These are phyloP conservation scores for Galaxea fascicularis DNA, from an alignment of 92 coral and sea anemone species.

Conservation along the genomic window DNA sequence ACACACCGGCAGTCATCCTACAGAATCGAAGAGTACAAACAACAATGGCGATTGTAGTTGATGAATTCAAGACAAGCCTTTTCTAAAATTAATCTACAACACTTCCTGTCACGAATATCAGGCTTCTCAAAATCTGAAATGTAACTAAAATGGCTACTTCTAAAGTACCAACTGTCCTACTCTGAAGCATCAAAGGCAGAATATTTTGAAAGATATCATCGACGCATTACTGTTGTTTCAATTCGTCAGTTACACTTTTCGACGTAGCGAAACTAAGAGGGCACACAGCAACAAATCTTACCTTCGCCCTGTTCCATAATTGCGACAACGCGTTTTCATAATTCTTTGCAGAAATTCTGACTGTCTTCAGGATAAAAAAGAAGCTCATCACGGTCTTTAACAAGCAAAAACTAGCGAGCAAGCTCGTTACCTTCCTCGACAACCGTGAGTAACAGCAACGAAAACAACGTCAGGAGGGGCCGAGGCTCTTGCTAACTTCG, in stretches of 20 bases:
- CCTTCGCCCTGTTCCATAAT: constrained; percentile 80
- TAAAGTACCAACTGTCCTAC: not conserved
- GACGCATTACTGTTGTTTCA: constrained; percentile 25
- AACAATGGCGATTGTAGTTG: constrained; percentile 69
- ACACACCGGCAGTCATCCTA: constrained; percentile 84
- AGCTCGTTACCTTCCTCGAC: constrained; percentile 32
- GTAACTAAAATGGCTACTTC: not conserved
- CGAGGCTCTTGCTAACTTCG: not conserved
- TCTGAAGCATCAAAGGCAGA: not conserved
- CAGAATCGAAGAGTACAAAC: constrained; percentile 28
- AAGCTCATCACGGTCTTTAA: constrained; percentile 70
- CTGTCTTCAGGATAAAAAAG: constrained; percentile 18
- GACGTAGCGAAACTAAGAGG: constrained; percentile 34
- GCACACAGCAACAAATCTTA: constrained; percentile 38
- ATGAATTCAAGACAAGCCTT: constrained; percentile 2
- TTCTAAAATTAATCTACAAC: constrained; percentile 3
- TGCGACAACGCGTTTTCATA: constrained; percentile 92
- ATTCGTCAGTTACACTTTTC: constrained; percentile 16
- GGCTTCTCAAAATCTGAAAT: not conserved
- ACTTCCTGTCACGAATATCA: constrained; percentile 23
- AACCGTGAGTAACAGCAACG: constrained; percentile 2
- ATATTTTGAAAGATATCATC: not conserved
- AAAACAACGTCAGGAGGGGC: constrained; percentile 69
- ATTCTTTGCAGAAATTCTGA: constrained; percentile 52
- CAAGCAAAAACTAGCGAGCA: constrained; percentile 14